Base-by-base conservation (phyloP, 1,140 invertebrate species). In the Polypedilum vanderplanki region DNA sequence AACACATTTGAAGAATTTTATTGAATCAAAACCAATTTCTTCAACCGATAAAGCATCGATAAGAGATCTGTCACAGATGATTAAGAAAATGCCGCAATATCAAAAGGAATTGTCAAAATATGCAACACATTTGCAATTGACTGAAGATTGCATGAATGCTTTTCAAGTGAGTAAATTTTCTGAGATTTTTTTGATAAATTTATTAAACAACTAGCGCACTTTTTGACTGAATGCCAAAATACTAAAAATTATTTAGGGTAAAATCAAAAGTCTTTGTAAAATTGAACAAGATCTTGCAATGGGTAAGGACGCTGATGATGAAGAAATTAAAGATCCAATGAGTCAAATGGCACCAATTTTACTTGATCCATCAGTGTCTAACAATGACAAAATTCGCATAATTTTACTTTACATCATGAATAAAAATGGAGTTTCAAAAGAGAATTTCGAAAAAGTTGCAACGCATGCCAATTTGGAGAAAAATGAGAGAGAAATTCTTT, bases 11-110 rank as follows among this genome's bases (percentile, higher is more conserved):
- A 92, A 93, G 81, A 96, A 98, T 81, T 94, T 99, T 83, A 96
- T 95, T 17, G 95, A 97, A 78, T 96, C 93, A 9, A 98, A 98
- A 83, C 87, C 94, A 77, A 93, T 95, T 90, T 90, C 93, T 40
- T 17, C 75, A 87, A 86, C 86, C 73, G 96, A 98, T 81, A 98
- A 98, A 83, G 90, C 96, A 75, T 95, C 92, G 0, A 96, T 99
- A 89, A 90, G 96, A 75, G 98, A 99, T 85, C 83, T 99, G 33
- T 97, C 95, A 0, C 93, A 97, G 80, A 99, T 99, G 97, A 98
- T 99, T 79, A 99, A 99, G 85, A 99, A 99, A 84, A 99, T 99
- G 97, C 98, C 98, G 0, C 98, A 99, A 83, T 99, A 99, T 83
- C 98, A 99, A 82, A 99, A 99, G 83, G 98, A 99, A 83, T 84